Evolutionary conservation across 2,888 invertebrate genomes (phyloP).

Genomic region (Camponotus fellah): DNA sequence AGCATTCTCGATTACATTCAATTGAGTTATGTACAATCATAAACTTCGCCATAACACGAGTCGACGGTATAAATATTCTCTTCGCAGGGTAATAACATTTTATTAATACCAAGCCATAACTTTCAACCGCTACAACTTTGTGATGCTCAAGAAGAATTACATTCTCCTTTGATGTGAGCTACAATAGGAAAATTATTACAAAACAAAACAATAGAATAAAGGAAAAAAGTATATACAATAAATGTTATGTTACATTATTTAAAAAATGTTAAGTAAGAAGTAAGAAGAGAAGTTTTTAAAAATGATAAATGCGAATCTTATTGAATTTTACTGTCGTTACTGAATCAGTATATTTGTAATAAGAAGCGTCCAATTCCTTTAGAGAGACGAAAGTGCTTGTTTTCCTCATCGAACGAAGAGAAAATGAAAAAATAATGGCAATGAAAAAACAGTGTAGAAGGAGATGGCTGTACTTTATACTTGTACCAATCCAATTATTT

Average conservation of each 20-base stretch:
- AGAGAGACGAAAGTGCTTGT: conserved; percentile 64
- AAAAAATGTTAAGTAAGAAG: background rate
- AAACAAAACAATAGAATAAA: conserved; percentile 3
- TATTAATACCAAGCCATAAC: background rate
- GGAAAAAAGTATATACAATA: background rate
- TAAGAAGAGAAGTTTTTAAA: conserved; percentile 73
- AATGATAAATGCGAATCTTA: conserved; percentile 82
- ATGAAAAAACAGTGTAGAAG: conserved; percentile 61
- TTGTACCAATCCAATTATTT: conserved; percentile 80
- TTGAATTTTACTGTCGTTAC: conserved; percentile 82
- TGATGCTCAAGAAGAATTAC: background rate
- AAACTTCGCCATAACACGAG: background rate
- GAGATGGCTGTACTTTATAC: conserved; percentile 67
- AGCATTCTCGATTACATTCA: background rate
- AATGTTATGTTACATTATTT: background rate
- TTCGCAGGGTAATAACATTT: background rate
- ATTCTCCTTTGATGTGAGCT: background rate
- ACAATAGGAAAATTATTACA: background rate
- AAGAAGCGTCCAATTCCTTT: conserved; percentile 79
- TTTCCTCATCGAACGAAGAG: conserved; percentile 59
- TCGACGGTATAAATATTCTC: background rate
- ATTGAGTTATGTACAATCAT: background rate
- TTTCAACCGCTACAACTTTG: background rate
- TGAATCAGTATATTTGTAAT: conserved; percentile 74
- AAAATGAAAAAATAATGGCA: conserved; percentile 64